Conservation (phyloP, 2,888 invertebrate species). For the Lysandra coridon region DNA sequence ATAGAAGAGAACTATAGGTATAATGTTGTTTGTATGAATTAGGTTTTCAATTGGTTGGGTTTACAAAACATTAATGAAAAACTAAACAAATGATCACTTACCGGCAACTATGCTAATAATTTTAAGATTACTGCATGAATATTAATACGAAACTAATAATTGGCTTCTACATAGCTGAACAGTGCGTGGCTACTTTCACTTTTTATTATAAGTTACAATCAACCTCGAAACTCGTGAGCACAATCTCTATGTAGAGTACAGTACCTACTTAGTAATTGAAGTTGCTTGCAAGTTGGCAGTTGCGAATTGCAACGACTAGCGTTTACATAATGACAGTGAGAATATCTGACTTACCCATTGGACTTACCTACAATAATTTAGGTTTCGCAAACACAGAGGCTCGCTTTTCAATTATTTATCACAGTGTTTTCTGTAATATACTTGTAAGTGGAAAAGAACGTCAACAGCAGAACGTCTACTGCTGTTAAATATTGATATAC, state of each 20-base stretch:
- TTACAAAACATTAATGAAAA: conserved; percentile 14
- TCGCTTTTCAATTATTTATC: background rate
- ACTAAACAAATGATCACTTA: background rate
- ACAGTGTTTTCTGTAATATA: background rate
- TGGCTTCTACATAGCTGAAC: conserved; percentile 23
- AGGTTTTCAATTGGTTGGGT: conserved; percentile 12
- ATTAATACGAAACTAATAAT: conserved; percentile 10
- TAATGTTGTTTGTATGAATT: conserved; percentile 1
- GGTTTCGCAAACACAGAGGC: background rate
- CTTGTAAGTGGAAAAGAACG: background rate
- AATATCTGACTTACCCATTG: conserved; percentile 14
- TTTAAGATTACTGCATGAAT: conserved; percentile 16
- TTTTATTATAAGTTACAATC: conserved; percentile 34
- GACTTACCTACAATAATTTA: background rate
- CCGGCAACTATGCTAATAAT: background rate
- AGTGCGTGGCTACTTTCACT: conserved; percentile 47
- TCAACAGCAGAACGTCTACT: background rate
- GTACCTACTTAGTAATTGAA: conserved; percentile 21
- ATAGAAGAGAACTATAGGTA: background rate
- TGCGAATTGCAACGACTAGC: background rate
- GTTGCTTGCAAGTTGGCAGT: background rate
- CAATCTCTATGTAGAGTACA: conserved; percentile 24
- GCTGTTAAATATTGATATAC: background rate
- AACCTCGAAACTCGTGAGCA: background rate
- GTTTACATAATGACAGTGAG: conserved; percentile 40